Conservation (phyloP, 2,888 invertebrate species). For the Pinctada fucata region DNA sequence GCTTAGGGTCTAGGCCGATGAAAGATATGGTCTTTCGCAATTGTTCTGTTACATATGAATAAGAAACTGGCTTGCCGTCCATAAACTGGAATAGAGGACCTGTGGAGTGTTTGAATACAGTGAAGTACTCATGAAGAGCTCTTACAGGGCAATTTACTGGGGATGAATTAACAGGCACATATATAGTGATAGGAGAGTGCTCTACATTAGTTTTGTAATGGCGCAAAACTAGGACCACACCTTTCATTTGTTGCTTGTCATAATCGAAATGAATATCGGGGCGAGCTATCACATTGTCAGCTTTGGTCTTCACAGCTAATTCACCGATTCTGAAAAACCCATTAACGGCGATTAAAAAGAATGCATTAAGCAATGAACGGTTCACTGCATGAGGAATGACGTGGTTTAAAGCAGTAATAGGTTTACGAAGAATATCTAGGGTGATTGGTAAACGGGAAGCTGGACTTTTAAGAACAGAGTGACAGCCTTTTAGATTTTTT, state of each 20-base stretch:
- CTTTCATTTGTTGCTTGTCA: not conserved
- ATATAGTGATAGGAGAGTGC: not conserved
- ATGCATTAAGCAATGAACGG: not conserved
- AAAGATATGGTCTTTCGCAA: not conserved
- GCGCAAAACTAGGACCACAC: not conserved
- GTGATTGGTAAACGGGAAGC: not conserved
- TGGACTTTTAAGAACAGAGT: not conserved
- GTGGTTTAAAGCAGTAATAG: not conserved
- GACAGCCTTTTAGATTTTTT: conserved; percentile 7
- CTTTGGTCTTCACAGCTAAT: not conserved
- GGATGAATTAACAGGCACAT: not conserved
- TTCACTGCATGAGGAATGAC: not conserved
- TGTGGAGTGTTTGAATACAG: not conserved
- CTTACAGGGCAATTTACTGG: not conserved
- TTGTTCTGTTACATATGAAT: not conserved
- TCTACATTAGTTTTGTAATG: conserved; percentile 2
- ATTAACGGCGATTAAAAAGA: not conserved
- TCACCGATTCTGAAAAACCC: not conserved
- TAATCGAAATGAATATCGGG: not conserved
- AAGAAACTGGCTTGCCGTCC: not conserved
- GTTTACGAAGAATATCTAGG: not conserved
- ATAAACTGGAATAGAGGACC: not conserved
- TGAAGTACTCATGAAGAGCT: not conserved
- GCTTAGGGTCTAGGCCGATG: not conserved
- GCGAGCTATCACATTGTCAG: not conserved